Evolutionary conservation across 1,140 invertebrate species (phyloP).

Genomic region (Araneus ventricosus): DNA sequence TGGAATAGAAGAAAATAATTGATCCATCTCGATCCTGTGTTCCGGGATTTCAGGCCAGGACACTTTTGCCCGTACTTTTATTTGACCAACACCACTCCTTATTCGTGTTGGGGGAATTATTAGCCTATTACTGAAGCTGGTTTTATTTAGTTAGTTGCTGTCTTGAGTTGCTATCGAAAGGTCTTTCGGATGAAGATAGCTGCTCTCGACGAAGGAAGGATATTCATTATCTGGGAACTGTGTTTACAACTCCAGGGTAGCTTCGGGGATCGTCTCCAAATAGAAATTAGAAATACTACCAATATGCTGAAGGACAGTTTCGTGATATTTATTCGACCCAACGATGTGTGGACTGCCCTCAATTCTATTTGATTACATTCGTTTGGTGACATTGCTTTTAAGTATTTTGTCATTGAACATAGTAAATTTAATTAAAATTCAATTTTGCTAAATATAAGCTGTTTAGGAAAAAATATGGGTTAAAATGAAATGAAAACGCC

Average conservation of each 20-base stretch:
- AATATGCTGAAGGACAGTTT: too few species aligned
- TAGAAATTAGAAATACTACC: not conserved
- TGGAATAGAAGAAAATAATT: not conserved
- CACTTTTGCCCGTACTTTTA: not conserved
- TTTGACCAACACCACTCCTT: not conserved
- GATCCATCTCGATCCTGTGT: not conserved
- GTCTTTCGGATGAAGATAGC: not conserved
- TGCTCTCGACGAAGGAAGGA: not conserved
- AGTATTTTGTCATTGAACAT: too few species aligned
- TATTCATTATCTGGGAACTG: not conserved
- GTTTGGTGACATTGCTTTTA: too few species aligned
- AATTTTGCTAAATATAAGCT: too few species aligned
- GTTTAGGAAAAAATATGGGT: too few species aligned
- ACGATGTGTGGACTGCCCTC: too few species aligned
- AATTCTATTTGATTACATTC: too few species aligned
- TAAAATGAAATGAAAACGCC: too few species aligned
- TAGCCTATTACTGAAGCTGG: not conserved
- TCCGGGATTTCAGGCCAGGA: not conserved
- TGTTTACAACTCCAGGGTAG: not conserved
- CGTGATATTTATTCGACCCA: too few species aligned
- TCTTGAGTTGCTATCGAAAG: not conserved
- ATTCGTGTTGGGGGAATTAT: slow-evolving; percentile 9
- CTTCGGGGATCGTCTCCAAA: not conserved
- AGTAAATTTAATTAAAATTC: too few species aligned
- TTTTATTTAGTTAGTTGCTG: slow-evolving; percentile 9